Conservation (phyloP, 2,797 vertebrate genomes). For the Aldrovandia affinis region DNA sequence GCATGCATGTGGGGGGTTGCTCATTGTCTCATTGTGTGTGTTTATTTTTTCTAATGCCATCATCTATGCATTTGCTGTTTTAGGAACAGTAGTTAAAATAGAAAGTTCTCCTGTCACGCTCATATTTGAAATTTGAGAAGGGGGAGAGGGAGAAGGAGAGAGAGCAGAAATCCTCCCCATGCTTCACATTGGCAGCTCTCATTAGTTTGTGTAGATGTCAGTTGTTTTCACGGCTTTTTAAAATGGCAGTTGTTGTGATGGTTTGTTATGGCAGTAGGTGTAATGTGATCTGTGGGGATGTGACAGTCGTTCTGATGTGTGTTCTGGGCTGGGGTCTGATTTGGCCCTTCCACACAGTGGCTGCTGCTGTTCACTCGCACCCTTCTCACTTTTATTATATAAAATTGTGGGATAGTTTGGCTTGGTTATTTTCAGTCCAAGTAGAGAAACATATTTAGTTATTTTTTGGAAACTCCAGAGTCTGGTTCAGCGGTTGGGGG, state of each 20-base stretch:
- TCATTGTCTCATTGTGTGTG: no score
- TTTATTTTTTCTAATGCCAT: no score
- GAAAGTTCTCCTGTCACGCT: no score
- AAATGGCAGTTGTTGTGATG: background rate
- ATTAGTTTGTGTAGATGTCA: background rate
- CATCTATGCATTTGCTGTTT: no score
- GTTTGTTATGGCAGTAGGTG: background rate
- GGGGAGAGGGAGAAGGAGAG: no score
- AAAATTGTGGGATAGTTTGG: no score
- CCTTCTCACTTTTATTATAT: background rate
- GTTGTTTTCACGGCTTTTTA: background rate
- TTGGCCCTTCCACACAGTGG: background rate
- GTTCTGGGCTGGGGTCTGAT: no score
- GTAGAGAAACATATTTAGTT: background rate
- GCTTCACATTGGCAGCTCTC: background rate
- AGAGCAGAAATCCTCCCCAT: background rate
- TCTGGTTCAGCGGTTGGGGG: background rate
- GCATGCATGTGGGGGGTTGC: no score
- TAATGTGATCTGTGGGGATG: background rate
- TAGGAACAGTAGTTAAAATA: no score
- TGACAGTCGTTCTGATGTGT: background rate
- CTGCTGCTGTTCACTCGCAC: background rate
- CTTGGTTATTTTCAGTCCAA: no score
- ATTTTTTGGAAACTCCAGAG: background rate
- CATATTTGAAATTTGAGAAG: no score